phyloP scores from a whole-genome alignment of 2,113 vertebrate genomes.

The Colossoma macropomum region DNA sequence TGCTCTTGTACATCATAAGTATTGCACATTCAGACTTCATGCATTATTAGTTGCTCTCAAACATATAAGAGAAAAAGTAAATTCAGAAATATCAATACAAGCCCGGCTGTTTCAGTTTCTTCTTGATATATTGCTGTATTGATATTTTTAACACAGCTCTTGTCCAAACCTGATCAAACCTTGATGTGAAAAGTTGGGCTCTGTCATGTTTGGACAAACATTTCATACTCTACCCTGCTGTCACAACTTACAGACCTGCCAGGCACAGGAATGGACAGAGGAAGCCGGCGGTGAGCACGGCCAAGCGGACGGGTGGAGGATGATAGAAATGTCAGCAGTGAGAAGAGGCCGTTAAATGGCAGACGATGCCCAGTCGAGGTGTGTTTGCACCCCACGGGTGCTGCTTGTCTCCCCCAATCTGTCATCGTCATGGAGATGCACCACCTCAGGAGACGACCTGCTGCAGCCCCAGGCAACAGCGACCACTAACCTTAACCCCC shows the following conservation, averaged over 20 bases:
- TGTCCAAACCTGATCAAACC: too few species aligned
- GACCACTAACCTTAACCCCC: slow-evolving; percentile 16
- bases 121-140: too few species aligned
- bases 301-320: slow-evolving; percentile 41
- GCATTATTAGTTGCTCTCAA: too few species aligned
- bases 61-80: too few species aligned
- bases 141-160: too few species aligned
- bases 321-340: slow-evolving; percentile 84
- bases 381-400: slow-evolving; percentile 70
- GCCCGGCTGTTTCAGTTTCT: too few species aligned
- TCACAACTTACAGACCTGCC: background rate
- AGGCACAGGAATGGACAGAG: background rate
- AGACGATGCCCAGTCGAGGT: slow-evolving; percentile 30
- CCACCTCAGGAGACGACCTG: slow-evolving; percentile 74
- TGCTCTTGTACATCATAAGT: too few species aligned
- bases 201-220: background rate
- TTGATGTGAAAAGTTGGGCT: background rate
- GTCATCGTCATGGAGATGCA: slow-evolving; percentile 82
- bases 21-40: too few species aligned
- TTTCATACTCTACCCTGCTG: background rate
- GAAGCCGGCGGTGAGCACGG: slow-evolving; percentile 41
- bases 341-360: slow-evolving; percentile 47
- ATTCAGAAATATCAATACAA: too few species aligned
- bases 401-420: slow-evolving; percentile 83
- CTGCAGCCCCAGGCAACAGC: slow-evolving; percentile 16